Conservation (phyloP, 2,888 invertebrate genomes). For the Xanthorhoe designata region DNA sequence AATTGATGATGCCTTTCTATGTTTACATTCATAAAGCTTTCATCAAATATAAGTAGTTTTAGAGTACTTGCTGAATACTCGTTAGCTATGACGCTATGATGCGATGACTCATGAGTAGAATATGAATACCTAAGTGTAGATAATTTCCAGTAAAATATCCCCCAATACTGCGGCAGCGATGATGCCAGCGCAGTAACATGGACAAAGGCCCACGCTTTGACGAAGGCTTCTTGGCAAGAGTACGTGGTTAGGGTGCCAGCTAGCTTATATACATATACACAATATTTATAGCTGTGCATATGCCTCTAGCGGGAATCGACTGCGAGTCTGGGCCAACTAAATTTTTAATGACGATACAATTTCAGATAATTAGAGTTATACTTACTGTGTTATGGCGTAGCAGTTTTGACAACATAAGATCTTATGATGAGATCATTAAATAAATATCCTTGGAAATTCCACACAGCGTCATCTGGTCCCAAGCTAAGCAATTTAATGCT, state of each 20-base stretch:
- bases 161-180: slow-evolving; percentile 15
- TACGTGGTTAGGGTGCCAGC: slow-evolving; percentile 22
- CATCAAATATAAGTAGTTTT: background rate
- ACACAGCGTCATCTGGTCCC: too few relatives aligned
- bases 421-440: too few relatives aligned
- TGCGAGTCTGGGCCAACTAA: background rate
- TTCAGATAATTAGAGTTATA: background rate
- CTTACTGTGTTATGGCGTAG: background rate
- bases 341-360: background rate
- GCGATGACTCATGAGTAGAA: background rate
- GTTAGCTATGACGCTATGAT: background rate
- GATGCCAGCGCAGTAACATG: slow-evolving; percentile 26
- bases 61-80: background rate
- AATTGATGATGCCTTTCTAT: too few relatives aligned
- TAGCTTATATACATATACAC: background rate
- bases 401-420: too few relatives aligned
- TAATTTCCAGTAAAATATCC: slow-evolving; percentile 3
- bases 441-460: too few relatives aligned
- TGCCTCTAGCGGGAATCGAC: background rate
- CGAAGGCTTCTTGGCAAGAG: slow-evolving; percentile 29
- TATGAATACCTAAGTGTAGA: background rate
- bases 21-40: background rate
- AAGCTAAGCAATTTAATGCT: too few relatives aligned
- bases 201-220: slow-evolving; percentile 15
- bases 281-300: background rate